Percentiles rank a stretch among this genome's conserved stretches.
These are phyloP conservation scores for Myiagra hebetior DNA, from an alignment of 2,113 vertebrate species.

Conservation along the genomic window DNA sequence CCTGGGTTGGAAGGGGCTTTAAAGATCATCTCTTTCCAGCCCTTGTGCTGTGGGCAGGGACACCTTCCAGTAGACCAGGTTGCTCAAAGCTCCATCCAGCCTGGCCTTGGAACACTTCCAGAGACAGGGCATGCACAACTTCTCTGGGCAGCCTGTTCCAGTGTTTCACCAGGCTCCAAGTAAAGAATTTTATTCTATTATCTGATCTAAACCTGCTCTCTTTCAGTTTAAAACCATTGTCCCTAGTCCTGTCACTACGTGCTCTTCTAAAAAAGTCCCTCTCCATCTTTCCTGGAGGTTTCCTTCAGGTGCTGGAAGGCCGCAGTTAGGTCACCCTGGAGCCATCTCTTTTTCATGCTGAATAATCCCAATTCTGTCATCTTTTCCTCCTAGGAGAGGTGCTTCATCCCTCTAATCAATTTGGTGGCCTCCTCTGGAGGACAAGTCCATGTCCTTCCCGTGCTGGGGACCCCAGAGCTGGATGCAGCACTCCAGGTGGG, in stretches of 20 bases:
- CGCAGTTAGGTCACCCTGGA: not conserved
- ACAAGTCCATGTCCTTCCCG: not conserved
- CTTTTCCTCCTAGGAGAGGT: not conserved
- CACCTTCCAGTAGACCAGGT: not conserved
- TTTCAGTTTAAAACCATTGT: not conserved
- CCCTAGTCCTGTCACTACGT: accelerated
- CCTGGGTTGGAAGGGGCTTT: not conserved
- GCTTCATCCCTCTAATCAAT: accelerated
- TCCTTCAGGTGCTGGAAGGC: not conserved
- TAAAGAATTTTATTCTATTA: not conserved
- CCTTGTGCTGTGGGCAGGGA: not conserved
- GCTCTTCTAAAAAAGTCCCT: not conserved
- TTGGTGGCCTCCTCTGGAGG: not conserved
- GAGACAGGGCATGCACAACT: not conserved
- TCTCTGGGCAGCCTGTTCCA: not conserved
- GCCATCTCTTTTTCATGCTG: not conserved
- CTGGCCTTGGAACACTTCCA: not conserved
- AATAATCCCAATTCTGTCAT: not conserved
- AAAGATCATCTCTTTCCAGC: not conserved
- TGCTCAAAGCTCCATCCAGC: not conserved
- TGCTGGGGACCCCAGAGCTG: not conserved
- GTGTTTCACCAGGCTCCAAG: not conserved
- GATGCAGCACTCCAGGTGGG: not conserved
- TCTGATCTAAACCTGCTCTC: not conserved
- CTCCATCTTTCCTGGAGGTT: not conserved